Percentiles rank a stretch among this genome's conserved stretches.
These are phyloP conservation scores for Nasonovia ribisnigri DNA, from an alignment of 2,888 invertebrate species.

Conservation along the genomic window DNA sequence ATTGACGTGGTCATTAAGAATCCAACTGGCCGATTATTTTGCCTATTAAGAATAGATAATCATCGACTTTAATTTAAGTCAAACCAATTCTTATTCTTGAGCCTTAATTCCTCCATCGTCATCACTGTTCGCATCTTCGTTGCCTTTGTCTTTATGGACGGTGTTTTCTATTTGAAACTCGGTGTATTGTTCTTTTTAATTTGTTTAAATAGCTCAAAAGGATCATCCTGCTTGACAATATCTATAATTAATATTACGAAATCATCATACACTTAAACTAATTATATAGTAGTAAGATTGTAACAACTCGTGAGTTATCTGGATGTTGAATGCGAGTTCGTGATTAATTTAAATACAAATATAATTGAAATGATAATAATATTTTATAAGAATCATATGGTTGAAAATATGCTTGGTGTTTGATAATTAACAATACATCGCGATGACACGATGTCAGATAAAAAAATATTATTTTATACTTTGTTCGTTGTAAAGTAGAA, in stretches of 20 bases:
- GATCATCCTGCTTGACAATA: neutral
- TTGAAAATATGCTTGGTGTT: neutral
- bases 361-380: too few species aligned
- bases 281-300: neutral
- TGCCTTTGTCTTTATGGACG: too few species aligned
- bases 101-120: neutral
- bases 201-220: too few species aligned
- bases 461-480: neutral
- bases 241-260: neutral
- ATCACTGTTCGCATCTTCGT: too few species aligned
- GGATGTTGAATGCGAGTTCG: neutral
- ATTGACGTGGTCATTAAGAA: neutral
- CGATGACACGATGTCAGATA: neutral
- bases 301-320: neutral
- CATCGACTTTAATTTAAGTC: neutral
- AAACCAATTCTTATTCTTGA: neutral
- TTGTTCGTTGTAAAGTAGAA: neutral
- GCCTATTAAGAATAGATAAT: neutral
- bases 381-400: neutral
- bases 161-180: too few species aligned
- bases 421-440: neutral
- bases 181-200: too few species aligned
- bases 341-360: too few species aligned
- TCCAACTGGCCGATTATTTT: too few species aligned
- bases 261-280: neutral